These are phyloP conservation scores for Melieria crassipennis DNA, from an alignment of 2,888 invertebrate genomes.

Conservation along the genomic window DNA sequence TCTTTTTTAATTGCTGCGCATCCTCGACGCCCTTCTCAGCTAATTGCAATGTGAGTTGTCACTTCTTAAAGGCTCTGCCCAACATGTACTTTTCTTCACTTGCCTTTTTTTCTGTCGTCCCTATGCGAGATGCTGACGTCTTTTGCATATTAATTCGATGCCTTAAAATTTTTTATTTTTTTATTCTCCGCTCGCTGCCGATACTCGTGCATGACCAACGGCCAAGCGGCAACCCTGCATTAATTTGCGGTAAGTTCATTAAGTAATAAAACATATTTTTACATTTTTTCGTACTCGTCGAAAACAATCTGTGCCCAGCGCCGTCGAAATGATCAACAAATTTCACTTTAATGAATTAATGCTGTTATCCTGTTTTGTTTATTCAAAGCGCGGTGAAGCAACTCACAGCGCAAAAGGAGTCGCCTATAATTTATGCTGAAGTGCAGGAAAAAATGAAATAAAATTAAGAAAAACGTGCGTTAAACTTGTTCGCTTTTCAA, in stretches of 20 bases:
- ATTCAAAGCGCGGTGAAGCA: constrained; percentile 35
- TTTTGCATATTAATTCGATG: constrained; percentile 23
- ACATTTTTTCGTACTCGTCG: constrained; percentile 27
- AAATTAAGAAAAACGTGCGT: constrained; percentile 31
- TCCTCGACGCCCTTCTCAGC: neutral
- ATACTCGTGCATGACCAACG: neutral
- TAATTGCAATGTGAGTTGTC: constrained; percentile 18
- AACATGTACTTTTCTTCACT: neutral
- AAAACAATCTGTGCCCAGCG: neutral
- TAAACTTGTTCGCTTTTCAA: constrained; percentile 18
- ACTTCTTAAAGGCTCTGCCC: neutral
- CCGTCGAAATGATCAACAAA: constrained; percentile 54
- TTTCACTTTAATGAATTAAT: constrained; percentile 63
- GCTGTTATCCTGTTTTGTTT: constrained; percentile 56
- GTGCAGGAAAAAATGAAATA: constrained; percentile 25
- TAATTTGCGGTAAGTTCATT: constrained; percentile 62
- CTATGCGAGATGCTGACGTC: neutral
- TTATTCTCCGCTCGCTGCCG: neutral
- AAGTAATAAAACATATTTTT: constrained; percentile 60
- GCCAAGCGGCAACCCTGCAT: constrained; percentile 4
- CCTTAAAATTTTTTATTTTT: neutral
- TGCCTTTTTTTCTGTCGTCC: neutral
- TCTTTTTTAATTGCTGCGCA: neutral
- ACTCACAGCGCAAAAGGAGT: neutral
- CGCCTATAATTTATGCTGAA: constrained; percentile 53